Percentiles rank a stretch among this genome's conserved stretches.
phyloP scores from a whole-genome alignment of 2,113 vertebrate genomes.

The Pluvialis apricaria region DNA sequence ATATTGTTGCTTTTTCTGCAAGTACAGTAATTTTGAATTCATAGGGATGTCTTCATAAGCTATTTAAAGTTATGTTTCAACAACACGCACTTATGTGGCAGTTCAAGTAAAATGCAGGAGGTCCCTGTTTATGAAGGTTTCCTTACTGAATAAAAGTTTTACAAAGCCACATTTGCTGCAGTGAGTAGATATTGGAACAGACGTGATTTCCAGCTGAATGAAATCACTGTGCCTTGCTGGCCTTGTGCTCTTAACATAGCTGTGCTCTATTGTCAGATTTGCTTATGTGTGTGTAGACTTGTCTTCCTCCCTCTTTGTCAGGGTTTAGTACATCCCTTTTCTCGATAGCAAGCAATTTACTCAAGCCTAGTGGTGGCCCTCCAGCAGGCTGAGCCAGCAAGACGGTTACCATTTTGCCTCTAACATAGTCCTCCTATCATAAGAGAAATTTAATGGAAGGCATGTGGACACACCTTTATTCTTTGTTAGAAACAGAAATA shows the following conservation, averaged over 20 bases:
- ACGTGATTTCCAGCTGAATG: slow-evolving; percentile 41
- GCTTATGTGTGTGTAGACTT: slow-evolving; percentile 3
- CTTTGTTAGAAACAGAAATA: slow-evolving; percentile 5
- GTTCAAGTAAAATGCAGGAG: slow-evolving; percentile 63
- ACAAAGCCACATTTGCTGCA: slow-evolving; percentile 24
- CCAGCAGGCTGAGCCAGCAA: not conserved
- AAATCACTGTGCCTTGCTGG: not conserved
- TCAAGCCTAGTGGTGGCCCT: not conserved
- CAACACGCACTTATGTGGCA: slow-evolving; percentile 40
- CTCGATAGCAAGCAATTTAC: slow-evolving; percentile 9
- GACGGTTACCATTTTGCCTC: not conserved
- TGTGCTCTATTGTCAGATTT: slow-evolving; percentile 23
- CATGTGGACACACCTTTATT: not conserved
- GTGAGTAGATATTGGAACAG: slow-evolving; percentile 23
- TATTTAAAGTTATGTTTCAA: slow-evolving; percentile 70
- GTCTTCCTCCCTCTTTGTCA: not conserved
- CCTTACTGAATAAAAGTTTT: slow-evolving; percentile 65
- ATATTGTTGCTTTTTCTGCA: slow-evolving; percentile 65
- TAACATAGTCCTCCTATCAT: not conserved
- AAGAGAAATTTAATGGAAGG: not conserved
- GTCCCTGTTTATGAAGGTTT: slow-evolving; percentile 49
- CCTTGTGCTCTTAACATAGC: not conserved
- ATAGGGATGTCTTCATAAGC: slow-evolving; percentile 66
- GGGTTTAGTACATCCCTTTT: not conserved
- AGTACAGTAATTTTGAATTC: slow-evolving; percentile 74